Conservation (phyloP, 2,113 vertebrate genomes). For the Pan troglodytes region DNA sequence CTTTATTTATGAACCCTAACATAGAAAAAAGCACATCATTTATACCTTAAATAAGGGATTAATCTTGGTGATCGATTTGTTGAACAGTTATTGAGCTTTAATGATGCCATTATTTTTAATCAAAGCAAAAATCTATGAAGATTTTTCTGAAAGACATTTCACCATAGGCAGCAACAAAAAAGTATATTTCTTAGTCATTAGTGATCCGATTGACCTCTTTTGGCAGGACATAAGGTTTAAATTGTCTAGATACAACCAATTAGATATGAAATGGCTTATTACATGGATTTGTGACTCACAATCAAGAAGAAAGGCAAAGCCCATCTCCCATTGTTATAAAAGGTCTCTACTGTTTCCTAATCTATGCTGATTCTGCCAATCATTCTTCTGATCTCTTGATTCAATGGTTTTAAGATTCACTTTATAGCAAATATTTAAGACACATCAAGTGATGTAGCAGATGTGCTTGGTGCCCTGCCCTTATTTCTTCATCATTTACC, state of each 20-base stretch:
- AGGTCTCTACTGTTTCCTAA: not conserved
- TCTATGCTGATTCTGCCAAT: not conserved
- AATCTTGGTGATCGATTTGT: not conserved
- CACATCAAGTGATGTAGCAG: not conserved
- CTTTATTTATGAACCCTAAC: slow-evolving; percentile 5
- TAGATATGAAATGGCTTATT: not conserved
- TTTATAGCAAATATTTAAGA: not conserved
- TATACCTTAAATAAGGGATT: slow-evolving; percentile 15
- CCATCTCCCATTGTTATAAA: not conserved
- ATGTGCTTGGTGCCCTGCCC: not conserved
- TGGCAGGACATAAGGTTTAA: not conserved
- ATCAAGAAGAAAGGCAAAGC: not conserved
- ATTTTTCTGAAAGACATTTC: slow-evolving; percentile 26
- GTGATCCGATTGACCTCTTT: not conserved
- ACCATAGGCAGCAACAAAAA: not conserved
- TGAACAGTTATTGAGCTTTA: not conserved
- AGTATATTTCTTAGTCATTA: not conserved
- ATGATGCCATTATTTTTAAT: not conserved
- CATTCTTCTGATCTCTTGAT: not conserved
- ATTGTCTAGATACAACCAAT: not conserved
- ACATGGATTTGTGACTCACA: not conserved
- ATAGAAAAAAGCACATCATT: not conserved
- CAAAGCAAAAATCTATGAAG: not conserved
- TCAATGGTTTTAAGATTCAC: not conserved
- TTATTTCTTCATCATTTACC: not conserved